A percentile compares a stretch with the other conserved stretches of the same genome.
These are phyloP conservation scores for Exaiptasia diaphana DNA, from an alignment of 64 coral and sea anemone species.

Conservation along the genomic window DNA sequence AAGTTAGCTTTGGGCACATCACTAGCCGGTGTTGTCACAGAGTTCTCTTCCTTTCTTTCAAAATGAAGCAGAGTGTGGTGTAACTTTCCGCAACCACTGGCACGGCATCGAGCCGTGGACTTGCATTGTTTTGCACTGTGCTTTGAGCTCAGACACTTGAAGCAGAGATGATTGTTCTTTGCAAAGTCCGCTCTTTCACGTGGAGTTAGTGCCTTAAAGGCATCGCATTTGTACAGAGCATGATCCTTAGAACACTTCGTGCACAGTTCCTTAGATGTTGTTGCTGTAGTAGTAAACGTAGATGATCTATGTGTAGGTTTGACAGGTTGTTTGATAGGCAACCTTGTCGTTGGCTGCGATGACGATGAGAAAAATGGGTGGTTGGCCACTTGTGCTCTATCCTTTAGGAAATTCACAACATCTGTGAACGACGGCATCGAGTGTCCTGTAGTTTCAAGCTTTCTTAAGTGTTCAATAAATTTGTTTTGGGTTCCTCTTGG, in stretches of 20 bases:
- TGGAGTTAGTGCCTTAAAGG: constrained; percentile 24
- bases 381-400: constrained; percentile 42
- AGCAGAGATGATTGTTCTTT: constrained; percentile 25
- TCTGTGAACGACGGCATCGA: constrained; percentile 59
- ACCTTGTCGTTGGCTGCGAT: neutral
- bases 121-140: constrained; percentile 25
- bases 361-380: constrained; percentile 48
- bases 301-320: neutral
- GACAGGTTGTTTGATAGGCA: neutral
- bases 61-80: constrained; percentile 53
- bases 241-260: neutral
- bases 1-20: neutral
- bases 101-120: constrained; percentile 1
- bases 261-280: neutral
- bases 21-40: neutral
- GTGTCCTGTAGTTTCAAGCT: constrained; percentile 3
- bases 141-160: constrained; percentile 37
- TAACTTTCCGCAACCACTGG: constrained; percentile 7
- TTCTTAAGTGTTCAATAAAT: constrained; percentile 30
- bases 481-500: constrained; percentile 35
- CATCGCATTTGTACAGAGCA: constrained; percentile 11
- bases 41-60: neutral
- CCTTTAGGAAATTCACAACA: constrained; percentile 53
- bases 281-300: neutral
- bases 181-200: constrained; percentile 27